These are phyloP conservation scores for Rhizoglyphus robini DNA, from an alignment of 1,140 invertebrate species.

Conservation along the genomic window DNA sequence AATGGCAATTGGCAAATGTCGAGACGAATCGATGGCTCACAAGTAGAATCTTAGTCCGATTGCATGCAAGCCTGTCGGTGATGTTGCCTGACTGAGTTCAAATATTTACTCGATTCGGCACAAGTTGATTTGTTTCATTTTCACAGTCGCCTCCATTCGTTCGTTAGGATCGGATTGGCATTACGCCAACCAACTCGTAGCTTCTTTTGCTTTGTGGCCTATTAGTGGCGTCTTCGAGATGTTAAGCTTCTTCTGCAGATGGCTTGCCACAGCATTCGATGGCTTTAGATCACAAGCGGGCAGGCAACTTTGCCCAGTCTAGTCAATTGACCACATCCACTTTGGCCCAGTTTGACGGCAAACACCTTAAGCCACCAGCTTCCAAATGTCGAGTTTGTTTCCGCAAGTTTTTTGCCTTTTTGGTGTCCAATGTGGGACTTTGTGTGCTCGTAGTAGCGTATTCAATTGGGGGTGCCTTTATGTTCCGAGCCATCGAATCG, in stretches of 20 bases:
- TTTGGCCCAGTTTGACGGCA: neutral
- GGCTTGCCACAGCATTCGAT: neutral
- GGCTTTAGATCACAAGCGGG: neutral
- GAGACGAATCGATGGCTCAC: too few species aligned
- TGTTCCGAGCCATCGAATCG: constrained; percentile 60
- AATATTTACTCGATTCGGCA: neutral
- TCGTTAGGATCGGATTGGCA: neutral
- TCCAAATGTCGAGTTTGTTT: constrained; percentile 55
- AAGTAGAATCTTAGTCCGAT: too few species aligned
- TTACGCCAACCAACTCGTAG: neutral
- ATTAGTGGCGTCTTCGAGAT: too few species aligned
- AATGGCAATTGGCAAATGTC: too few species aligned
- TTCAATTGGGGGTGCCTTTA: constrained; percentile 69
- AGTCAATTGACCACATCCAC: neutral
- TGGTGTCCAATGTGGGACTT: constrained; percentile 73
- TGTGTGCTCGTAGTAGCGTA: constrained; percentile 73
- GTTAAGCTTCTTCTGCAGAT: too few species aligned
- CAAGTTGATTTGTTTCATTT: neutral
- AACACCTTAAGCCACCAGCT: constrained; percentile 8
- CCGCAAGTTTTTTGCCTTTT: constrained; percentile 64
- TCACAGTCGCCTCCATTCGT: neutral
- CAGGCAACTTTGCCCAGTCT: neutral
- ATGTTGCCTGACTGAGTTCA: too few species aligned
- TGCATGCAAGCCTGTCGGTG: too few species aligned
- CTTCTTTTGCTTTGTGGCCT: neutral